phyloP scores from a whole-genome alignment of 2,888 invertebrate genomes.

The Apantesis nais region DNA sequence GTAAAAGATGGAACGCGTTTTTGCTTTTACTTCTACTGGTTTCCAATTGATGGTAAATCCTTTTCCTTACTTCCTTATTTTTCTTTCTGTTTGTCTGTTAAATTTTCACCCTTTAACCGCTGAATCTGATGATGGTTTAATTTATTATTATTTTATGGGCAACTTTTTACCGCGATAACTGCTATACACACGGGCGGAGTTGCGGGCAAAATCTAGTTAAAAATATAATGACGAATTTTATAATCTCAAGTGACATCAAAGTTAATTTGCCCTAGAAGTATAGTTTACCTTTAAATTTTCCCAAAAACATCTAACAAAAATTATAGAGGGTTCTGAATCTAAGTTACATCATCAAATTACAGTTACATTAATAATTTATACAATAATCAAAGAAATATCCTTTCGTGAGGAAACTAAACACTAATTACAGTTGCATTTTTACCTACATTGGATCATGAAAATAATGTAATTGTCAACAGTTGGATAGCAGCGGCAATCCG shows the following conservation, averaged over 20 bases:
- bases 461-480: constrained; percentile 48
- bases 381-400: neutral
- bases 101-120: too few relatives aligned
- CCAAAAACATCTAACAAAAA: neutral
- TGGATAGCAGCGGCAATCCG: constrained; percentile 77
- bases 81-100: too few relatives aligned
- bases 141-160: too few relatives aligned
- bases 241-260: neutral
- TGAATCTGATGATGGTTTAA: too few relatives aligned
- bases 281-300: neutral
- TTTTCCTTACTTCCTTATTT: too few relatives aligned
- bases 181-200: too few relatives aligned
- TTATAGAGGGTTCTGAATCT: neutral
- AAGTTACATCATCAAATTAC: neutral
- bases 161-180: too few relatives aligned
- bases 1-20: neutral
- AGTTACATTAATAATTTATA: neutral
- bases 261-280: neutral
- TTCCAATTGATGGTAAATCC: neutral
- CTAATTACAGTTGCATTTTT: neutral
- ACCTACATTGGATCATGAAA: neutral
- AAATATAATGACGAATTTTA: too few relatives aligned
- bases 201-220: too few relatives aligned
- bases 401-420: neutral
- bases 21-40: neutral